Conservation (phyloP, 1,140 invertebrate species). For the Aleiodes sp. region DNA sequence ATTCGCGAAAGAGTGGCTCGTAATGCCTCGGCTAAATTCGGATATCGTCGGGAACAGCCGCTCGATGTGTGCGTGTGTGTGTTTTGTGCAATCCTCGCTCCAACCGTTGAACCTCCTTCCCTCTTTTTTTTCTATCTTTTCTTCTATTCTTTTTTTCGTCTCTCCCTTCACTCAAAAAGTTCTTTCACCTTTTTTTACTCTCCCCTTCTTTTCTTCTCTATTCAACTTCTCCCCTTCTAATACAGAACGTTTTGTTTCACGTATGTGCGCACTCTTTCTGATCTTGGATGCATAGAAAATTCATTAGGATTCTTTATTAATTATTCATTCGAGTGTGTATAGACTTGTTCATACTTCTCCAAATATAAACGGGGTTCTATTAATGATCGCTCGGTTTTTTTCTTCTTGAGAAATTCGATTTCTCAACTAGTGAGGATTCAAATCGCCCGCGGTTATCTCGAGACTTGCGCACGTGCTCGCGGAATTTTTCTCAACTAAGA, state of each 20-base stretch:
- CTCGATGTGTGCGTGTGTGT: too few relatives aligned
- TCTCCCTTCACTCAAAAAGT: not conserved
- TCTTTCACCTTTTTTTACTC: not conserved
- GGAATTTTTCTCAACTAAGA: not conserved
- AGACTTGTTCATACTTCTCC: too few relatives aligned
- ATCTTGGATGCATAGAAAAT: too few relatives aligned
- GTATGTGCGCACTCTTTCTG: not conserved
- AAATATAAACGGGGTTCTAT: too few relatives aligned
- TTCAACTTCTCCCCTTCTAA: not conserved
- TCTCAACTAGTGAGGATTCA: too few relatives aligned
- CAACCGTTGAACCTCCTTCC: not conserved
- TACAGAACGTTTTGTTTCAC: not conserved
- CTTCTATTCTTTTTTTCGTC: too few relatives aligned
- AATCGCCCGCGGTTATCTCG: not conserved
- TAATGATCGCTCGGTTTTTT: too few relatives aligned
- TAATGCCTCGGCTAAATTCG: not conserved
- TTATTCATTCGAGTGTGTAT: too few relatives aligned
- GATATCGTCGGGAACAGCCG: not conserved
- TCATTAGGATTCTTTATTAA: too few relatives aligned
- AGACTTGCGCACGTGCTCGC: not conserved
- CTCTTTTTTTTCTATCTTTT: too few relatives aligned
- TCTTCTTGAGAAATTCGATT: too few relatives aligned
- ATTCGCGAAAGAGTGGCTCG: not conserved
- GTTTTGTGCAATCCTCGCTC: too few relatives aligned
- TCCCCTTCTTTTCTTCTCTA: not conserved